phyloP scores from a whole-genome alignment of 1,140 invertebrate genomes.

The Popillia japonica region DNA sequence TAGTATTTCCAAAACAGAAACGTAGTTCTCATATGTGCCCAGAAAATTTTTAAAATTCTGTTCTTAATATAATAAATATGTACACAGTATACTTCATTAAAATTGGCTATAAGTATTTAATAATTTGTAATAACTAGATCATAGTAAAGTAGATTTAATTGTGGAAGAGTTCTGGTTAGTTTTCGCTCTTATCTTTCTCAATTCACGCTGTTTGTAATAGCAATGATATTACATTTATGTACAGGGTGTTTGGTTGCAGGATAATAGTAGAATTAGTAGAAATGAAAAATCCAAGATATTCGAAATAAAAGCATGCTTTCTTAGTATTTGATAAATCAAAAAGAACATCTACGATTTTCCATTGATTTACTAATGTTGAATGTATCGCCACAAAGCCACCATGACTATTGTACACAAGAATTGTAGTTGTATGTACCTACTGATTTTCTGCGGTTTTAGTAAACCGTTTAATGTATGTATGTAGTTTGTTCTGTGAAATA shows the following conservation, averaged over 20 bases:
- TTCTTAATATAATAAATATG: background rate
- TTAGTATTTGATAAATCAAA: background rate
- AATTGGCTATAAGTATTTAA: slow-evolving; percentile 2
- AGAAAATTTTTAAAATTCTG: background rate
- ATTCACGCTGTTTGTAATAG: background rate
- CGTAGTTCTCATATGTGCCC: no score
- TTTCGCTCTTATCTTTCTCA: background rate
- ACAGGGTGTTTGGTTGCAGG: slow-evolving; percentile 7
- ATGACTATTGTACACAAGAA: slow-evolving; percentile 8
- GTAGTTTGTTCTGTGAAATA: slow-evolving; percentile 9
- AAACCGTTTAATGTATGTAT: slow-evolving; percentile 15
- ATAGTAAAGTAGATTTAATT: slow-evolving; percentile 6
- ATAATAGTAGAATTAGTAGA: slow-evolving; percentile 19
- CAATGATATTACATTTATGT: slow-evolving; percentile 7
- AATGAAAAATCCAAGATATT: background rate
- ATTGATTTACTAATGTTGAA: slow-evolving; percentile 5
- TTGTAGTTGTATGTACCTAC: slow-evolving; percentile 18
- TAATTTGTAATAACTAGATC: background rate
- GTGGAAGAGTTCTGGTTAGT: slow-evolving; percentile 4
- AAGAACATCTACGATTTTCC: background rate
- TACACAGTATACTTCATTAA: slow-evolving; percentile 9
- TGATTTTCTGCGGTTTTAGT: background rate
- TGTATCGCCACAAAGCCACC: slow-evolving; percentile 4
- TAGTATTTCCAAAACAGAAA: no score
- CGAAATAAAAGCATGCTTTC: background rate